Base-by-base conservation (phyloP, 2,888 invertebrate species). In the Acronicta leporina region DNA sequence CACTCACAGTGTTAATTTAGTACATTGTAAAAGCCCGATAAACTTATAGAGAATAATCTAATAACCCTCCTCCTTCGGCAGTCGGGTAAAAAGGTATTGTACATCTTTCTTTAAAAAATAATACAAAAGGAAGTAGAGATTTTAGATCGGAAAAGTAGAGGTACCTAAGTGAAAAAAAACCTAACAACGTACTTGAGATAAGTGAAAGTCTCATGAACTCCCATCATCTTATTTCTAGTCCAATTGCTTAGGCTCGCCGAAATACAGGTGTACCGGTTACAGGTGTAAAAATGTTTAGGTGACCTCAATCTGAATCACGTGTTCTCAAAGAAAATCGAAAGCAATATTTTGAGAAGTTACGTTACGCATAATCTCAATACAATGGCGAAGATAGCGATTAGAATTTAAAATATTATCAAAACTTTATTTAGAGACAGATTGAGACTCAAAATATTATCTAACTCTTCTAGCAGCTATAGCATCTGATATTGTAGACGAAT, bases 1-100 rank as follows among this genome's bases (percentile, higher is more conserved):
- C 59, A 57, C 65, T 70, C 61, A 52, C 51, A 58, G 41, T 56
- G 59, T 55, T 75, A 77, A 73, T 75, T 77, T 62, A 27, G 56
- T 73, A 59, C 60, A 61, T 61, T 56, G 73, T 66, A 52, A 53
- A 75, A 74, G 53, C 66, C 72, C 63, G 13, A 30, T 11, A 52
- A 48, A 46, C 63, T 52, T 49, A 66, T 14, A 42, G 13, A 43
- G 63, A 58, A 62, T 70, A 43, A 27, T 56, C 60, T 45, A n/a
- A n/a, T n/a, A n/a, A n/a, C n/a, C n/a, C n/a, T n/a, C n/a, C n/a
- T n/a, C n/a, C n/a, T n/a, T n/a, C n/a, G n/a, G n/a, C n/a, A n/a
- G n/a, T n/a, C n/a, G n/a, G n/a, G n/a, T n/a, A 45, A 52, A 42
- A 35, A 52, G 46, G 64, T 16, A 15, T 41, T 33, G 45, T 13